Evolutionary conservation across 2,888 invertebrate genomes (phyloP).

Genomic region (Chrysolina americana): DNA sequence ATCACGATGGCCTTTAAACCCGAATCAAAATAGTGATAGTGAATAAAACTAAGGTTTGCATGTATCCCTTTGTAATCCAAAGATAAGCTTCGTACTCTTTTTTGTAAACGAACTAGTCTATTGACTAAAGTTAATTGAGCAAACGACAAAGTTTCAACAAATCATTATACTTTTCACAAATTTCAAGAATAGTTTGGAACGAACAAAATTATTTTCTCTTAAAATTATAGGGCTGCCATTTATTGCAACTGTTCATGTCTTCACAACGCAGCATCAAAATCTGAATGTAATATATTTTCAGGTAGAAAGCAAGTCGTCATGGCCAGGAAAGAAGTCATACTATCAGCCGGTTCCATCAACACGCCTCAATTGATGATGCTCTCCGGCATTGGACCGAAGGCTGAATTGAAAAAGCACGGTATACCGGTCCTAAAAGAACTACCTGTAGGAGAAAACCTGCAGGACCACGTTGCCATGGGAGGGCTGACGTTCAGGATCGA

Average conservation of each 20-base stretch:
- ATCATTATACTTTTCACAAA: too few species aligned
- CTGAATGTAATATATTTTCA: constrained; percentile 31
- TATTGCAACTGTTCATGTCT: neutral
- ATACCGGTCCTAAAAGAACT: constrained; percentile 84
- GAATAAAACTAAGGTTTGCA: too few species aligned
- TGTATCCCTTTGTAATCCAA: too few species aligned
- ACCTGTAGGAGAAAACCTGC: constrained; percentile 85
- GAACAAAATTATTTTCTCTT: too few species aligned
- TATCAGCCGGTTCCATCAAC: constrained; percentile 93
- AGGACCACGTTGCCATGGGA: constrained; percentile 91
- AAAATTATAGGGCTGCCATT: too few species aligned
- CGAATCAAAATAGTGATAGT: too few species aligned
- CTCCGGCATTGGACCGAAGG: constrained; percentile 78
- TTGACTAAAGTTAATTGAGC: too few species aligned
- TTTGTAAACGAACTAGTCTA: too few species aligned
- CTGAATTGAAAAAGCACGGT: constrained; percentile 79
- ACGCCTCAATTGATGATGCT: constrained; percentile 93
- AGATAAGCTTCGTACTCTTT: too few species aligned
- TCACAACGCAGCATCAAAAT: neutral
- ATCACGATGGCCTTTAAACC: too few species aligned
- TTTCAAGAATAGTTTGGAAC: too few species aligned
- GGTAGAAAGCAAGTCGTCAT: constrained; percentile 77
- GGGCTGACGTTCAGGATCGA: constrained; percentile 84
- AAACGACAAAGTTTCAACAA: too few species aligned
- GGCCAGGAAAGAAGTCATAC: constrained; percentile 87